Conservation (phyloP, 1,140 invertebrate species). For the Kradibia gibbosae region DNA sequence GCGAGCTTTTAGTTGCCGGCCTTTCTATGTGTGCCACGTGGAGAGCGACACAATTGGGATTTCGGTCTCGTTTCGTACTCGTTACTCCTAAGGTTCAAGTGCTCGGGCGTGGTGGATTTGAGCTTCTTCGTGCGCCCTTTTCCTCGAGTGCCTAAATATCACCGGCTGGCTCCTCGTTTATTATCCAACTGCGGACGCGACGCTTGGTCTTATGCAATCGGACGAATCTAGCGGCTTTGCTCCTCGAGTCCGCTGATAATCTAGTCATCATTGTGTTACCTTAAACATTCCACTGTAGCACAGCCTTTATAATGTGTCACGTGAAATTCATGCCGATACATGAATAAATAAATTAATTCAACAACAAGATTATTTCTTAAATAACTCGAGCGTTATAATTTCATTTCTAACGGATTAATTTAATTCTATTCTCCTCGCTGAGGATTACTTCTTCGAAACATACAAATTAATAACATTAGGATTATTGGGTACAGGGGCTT, state of each 20-base stretch:
- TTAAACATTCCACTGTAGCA: too few species aligned
- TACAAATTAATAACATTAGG: not conserved
- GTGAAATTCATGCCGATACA: not conserved
- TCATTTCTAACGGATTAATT: not conserved
- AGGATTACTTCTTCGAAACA: not conserved
- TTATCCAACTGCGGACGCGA: not conserved
- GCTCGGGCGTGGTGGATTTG: too few species aligned
- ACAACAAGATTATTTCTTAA: not conserved
- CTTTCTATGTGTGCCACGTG: not conserved
- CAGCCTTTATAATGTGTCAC: too few species aligned
- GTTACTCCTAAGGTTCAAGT: too few species aligned
- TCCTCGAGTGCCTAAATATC: not conserved
- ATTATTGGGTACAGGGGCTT: not conserved
- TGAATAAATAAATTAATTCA: not conserved
- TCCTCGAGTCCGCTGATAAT: not conserved
- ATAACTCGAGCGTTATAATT: not conserved
- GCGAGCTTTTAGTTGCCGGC: not conserved
- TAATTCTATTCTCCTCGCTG: not conserved
- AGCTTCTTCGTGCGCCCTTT: too few species aligned
- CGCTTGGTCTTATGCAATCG: not conserved
- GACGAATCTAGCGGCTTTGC: not conserved
- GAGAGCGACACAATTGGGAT: not conserved
- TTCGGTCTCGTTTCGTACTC: slow-evolving; percentile 2
- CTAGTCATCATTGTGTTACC: not conserved
- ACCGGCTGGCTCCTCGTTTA: not conserved